These are phyloP conservation scores for Aegotheles bennettii DNA, from an alignment of 2,113 vertebrate genomes.

Conservation along the genomic window DNA sequence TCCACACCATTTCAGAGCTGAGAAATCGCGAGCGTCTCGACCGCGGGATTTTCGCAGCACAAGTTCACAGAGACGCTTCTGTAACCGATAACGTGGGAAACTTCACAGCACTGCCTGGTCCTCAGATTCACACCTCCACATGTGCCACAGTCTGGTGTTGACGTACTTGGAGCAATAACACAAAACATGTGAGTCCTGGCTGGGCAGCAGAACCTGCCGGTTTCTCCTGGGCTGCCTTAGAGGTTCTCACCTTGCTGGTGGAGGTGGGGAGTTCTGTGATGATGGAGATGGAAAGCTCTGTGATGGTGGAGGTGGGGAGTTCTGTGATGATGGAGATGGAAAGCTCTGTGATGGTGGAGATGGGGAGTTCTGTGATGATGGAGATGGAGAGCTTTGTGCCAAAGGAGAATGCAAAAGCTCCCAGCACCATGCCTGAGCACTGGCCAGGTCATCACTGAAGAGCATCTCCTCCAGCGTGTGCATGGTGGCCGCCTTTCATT, in stretches of 20 bases:
- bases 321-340: too few relatives aligned
- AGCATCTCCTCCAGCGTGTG: too few relatives aligned
- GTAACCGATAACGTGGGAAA: conserved; percentile 19
- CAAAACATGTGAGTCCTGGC: not conserved
- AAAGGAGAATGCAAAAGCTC: too few relatives aligned
- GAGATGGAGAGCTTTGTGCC: too few relatives aligned
- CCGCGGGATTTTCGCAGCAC: not conserved
- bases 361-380: too few relatives aligned
- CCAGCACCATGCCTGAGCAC: too few relatives aligned
- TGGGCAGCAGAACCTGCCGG: not conserved
- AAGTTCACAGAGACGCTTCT: not conserved
- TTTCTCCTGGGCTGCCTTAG: not conserved
- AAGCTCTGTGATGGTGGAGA: too few relatives aligned
- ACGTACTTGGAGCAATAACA: not conserved
- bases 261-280: too few relatives aligned
- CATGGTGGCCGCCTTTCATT: accelerated
- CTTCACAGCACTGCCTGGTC: not conserved
- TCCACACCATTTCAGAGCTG: not conserved
- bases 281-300: too few relatives aligned
- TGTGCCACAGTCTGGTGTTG: not conserved
- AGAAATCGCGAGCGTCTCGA: not conserved
- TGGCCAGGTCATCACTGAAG: too few relatives aligned
- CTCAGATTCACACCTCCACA: not conserved
- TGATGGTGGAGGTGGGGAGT: too few relatives aligned
- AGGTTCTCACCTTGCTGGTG: accelerated